Conservation (phyloP, 2,888 invertebrate genomes). For the Rhamphomyia laevipes region DNA sequence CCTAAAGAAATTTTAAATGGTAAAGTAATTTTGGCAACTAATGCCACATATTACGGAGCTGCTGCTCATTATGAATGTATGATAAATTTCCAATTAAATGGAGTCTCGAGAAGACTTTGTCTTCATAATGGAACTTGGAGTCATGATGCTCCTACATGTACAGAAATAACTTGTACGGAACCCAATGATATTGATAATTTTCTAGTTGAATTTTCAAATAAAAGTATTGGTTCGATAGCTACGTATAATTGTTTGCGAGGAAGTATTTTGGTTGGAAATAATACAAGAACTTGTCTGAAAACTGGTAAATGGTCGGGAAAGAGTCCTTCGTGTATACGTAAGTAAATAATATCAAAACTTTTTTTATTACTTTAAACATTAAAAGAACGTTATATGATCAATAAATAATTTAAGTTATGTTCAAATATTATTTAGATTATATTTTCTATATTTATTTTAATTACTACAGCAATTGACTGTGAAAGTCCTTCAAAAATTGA, state of each 20-base stretch:
- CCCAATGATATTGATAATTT: conserved; percentile 48
- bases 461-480: conserved; percentile 82
- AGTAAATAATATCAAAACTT: too few relatives aligned
- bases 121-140: conserved; percentile 87
- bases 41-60: conserved; percentile 81
- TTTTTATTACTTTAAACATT: too few relatives aligned
- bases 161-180: conserved; percentile 69
- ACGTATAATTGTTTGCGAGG: conserved; percentile 77
- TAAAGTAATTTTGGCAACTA: conserved; percentile 66
- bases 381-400: too few relatives aligned
- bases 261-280: conserved; percentile 65
- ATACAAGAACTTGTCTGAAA: conserved; percentile 60
- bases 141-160: conserved; percentile 67
- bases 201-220: conserved; percentile 46
- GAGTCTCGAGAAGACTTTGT: conserved; percentile 70
- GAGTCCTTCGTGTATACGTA: conserved; percentile 70
- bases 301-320: conserved; percentile 74
- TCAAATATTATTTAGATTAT: not conserved
- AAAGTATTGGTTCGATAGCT: conserved; percentile 47
- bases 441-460: conserved; percentile 18
- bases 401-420: too few relatives aligned
- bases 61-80: conserved; percentile 76
- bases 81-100: conserved; percentile 66
- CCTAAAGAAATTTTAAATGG: conserved; percentile 64
- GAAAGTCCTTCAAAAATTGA: conserved; percentile 66